phyloP scores from a whole-genome alignment of 2,888 invertebrate genomes.

The Limenitis camilla region DNA sequence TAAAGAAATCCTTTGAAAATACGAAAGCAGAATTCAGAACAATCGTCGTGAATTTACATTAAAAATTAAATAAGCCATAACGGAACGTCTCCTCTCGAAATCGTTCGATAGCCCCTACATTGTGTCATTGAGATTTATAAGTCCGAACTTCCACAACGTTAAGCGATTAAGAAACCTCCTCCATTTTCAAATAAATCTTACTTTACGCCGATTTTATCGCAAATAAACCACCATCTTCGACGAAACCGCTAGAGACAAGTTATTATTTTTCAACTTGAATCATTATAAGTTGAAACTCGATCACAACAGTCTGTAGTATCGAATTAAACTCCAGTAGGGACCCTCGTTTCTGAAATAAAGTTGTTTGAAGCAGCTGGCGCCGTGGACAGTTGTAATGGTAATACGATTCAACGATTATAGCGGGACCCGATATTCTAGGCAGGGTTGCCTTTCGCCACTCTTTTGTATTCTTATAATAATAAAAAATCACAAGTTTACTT shows the following conservation, averaged over 20 bases:
- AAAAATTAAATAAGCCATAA: too few relatives aligned
- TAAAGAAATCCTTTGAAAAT: too few relatives aligned
- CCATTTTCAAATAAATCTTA: not conserved
- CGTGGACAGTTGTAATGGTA: constrained; percentile 70
- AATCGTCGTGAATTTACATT: too few relatives aligned
- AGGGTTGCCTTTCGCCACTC: constrained; percentile 18
- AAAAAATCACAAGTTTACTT: too few relatives aligned
- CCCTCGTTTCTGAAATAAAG: constrained; percentile 49
- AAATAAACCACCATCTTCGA: not conserved
- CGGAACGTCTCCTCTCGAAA: too few relatives aligned
- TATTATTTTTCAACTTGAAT: constrained; percentile 21
- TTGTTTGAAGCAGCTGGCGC: constrained; percentile 66
- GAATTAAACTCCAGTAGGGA: constrained; percentile 27
- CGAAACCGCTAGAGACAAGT: constrained; percentile 9
- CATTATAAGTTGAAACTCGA: constrained; percentile 24
- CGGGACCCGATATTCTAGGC: constrained; percentile 38
- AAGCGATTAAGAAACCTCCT: not conserved
- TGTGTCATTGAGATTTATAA: not conserved
- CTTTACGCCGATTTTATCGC: not conserved
- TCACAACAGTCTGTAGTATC: constrained; percentile 25
- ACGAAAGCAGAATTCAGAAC: too few relatives aligned
- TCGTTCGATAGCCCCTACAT: too few relatives aligned
- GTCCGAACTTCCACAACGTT: not conserved
- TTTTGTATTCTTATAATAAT: too few relatives aligned
- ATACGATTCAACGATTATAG: constrained; percentile 71